Percentiles rank a stretch among this genome's conserved stretches.
These are phyloP conservation scores for Trilocha varians DNA, from an alignment of 2,888 invertebrate species.

Conservation along the genomic window DNA sequence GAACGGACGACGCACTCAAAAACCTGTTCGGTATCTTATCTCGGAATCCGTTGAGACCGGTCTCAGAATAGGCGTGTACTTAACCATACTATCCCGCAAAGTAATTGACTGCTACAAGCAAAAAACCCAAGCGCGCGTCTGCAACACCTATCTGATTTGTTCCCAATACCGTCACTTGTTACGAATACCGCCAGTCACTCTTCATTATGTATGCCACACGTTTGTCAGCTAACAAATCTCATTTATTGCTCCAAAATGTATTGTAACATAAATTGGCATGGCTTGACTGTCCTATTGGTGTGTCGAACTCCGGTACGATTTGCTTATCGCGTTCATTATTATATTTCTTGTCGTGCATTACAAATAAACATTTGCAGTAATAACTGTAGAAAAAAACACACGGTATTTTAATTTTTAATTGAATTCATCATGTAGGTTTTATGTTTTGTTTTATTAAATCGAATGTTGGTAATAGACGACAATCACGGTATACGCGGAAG, in stretches of 20 bases:
- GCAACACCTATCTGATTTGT: constrained; percentile 15
- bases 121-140: constrained; percentile 7
- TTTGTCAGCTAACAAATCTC: not conserved
- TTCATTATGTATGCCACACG: constrained; percentile 10
- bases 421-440: too few relatives aligned
- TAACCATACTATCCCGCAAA: constrained; percentile 31
- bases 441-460: too few relatives aligned
- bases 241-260: not conserved
- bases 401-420: too few relatives aligned
- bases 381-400: not conserved
- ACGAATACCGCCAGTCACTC: constrained; percentile 13
- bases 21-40: constrained; percentile 46
- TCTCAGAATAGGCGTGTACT: constrained; percentile 31
- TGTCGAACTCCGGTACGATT: not conserved
- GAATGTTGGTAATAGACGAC: too few relatives aligned
- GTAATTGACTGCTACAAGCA: constrained; percentile 19
- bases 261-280: not conserved
- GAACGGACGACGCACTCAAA: constrained; percentile 31
- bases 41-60: constrained; percentile 39
- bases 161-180: constrained; percentile 14
- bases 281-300: not conserved
- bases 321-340: constrained; percentile 5
- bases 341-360: not conserved
- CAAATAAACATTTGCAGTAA: too few relatives aligned
- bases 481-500: too few relatives aligned